A percentile compares a stretch with the other conserved stretches of the same genome.
Evolutionary conservation across 2,888 invertebrate genomes (phyloP).

Genomic region (Cinara cedri): DNA sequence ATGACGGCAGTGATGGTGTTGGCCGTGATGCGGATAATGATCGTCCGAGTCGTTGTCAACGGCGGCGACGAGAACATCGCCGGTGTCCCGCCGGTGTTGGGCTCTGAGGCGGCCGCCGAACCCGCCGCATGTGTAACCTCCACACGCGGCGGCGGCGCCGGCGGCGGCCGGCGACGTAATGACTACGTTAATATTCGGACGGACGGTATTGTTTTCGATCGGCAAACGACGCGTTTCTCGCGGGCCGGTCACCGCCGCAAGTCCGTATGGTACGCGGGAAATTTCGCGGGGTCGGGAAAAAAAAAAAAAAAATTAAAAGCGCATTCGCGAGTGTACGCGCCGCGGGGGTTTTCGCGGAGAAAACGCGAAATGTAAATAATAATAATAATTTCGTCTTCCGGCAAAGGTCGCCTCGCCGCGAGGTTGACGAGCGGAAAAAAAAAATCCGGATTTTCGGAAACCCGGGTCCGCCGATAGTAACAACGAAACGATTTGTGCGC

Average conservation of each 20-base stretch:
- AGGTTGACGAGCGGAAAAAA: neutral
- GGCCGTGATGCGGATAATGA: neutral
- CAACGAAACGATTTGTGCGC: neutral
- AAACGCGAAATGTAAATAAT: no score
- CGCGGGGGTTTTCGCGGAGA: no score
- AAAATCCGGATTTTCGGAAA: no score
- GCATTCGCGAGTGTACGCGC: neutral
- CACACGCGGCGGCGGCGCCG: slow-evolving; percentile 58
- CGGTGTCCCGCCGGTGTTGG: slow-evolving; percentile 60
- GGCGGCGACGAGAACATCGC: slow-evolving; percentile 52
- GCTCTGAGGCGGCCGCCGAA: slow-evolving; percentile 62
- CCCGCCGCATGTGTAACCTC: slow-evolving; percentile 61
- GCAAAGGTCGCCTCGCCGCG: no score
- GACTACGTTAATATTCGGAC: slow-evolving; percentile 16
- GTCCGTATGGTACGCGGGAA: no score
- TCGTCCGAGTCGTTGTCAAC: neutral
- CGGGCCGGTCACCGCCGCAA: neutral
- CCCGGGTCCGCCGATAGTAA: neutral
- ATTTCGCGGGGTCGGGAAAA: neutral
- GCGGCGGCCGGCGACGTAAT: slow-evolving; percentile 39
- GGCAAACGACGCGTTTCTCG: neutral
- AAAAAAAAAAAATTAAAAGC: neutral
- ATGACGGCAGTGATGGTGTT: neutral
- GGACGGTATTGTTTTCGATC: neutral
- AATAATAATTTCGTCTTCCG: no score